These are phyloP conservation scores for Teleopsis dalmanni DNA, from an alignment of 1,140 invertebrate genomes.

Conservation along the genomic window DNA sequence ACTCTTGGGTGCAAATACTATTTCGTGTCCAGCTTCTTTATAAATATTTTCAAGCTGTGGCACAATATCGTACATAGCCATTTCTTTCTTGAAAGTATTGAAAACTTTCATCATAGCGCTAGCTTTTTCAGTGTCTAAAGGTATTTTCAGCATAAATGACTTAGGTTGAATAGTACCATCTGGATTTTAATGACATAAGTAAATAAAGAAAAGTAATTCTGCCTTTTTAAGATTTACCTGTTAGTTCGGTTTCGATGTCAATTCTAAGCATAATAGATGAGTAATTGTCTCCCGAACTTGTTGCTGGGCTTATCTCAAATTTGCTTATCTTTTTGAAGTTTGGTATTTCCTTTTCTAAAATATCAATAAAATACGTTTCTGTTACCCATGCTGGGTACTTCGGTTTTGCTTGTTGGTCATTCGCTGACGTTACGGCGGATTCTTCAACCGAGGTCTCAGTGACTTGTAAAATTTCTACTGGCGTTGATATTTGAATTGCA, in stretches of 20 bases:
- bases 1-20: slow-evolving; percentile 21
- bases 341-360: slow-evolving; percentile 17
- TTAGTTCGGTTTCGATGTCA: slow-evolving; percentile 20
- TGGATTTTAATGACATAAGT: too few relatives aligned
- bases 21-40: slow-evolving; percentile 11
- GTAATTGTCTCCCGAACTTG: slow-evolving; percentile 27
- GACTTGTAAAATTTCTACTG: too few relatives aligned
- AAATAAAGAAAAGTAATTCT: too few relatives aligned
- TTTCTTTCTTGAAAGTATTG: slow-evolving; percentile 23
- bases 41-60: slow-evolving; percentile 21
- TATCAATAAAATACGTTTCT: slow-evolving; percentile 19
- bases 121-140: slow-evolving; percentile 19
- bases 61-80: slow-evolving; percentile 29
- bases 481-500: too few relatives aligned
- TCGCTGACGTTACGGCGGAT: background rate
- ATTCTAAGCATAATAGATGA: slow-evolving; percentile 26
- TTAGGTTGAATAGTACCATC: too few relatives aligned
- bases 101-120: slow-evolving; percentile 20
- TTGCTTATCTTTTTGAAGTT: slow-evolving; percentile 27
- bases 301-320: slow-evolving; percentile 19
- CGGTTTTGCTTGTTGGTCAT: background rate
- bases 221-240: slow-evolving; percentile 24
- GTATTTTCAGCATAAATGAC: slow-evolving; percentile 25
- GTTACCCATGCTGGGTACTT: slow-evolving; percentile 23
- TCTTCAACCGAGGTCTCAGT: too few relatives aligned